Conservation (phyloP, 2,797 vertebrate genomes). For the Chiloscyllium punctatum region DNA sequence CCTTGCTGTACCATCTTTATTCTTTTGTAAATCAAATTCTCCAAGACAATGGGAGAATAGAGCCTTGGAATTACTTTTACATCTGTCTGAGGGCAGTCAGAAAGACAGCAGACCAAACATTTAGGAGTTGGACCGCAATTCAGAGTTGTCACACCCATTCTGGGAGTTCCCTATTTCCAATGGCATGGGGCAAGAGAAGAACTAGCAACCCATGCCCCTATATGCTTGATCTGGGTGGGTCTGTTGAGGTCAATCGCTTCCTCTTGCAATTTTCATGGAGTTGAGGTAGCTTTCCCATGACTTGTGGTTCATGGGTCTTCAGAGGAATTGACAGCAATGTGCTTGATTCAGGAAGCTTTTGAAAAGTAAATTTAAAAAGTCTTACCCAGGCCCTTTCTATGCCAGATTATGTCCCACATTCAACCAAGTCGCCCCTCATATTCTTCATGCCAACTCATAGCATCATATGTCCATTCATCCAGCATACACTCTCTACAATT, state of each 20-base stretch:
- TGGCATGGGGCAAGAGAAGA: too few relatives aligned
- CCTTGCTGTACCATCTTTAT: not conserved
- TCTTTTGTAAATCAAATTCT: not conserved
- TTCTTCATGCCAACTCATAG: too few relatives aligned
- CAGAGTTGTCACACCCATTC: not conserved
- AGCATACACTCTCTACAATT: too few relatives aligned
- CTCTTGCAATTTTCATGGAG: not conserved
- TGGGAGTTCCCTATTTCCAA: not conserved
- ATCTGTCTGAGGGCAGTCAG: not conserved
- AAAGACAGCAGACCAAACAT: not conserved
- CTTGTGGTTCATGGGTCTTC: not conserved
- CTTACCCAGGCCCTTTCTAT: not conserved
- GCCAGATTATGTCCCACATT: too few relatives aligned
- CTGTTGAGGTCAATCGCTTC: not conserved
- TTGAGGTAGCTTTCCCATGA: not conserved
- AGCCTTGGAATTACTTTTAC: not conserved
- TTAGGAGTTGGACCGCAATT: not conserved
- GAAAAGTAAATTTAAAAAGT: not conserved
- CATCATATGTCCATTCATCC: too few relatives aligned
- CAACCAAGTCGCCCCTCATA: too few relatives aligned
- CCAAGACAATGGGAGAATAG: not conserved
- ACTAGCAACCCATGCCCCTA: too few relatives aligned
- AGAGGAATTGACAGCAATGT: not conserved
- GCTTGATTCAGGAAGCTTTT: not conserved
- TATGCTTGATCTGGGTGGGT: not conserved